Evolutionary conservation across 2,888 invertebrate species (phyloP).

Genomic region (Himalopsyche japonica): DNA sequence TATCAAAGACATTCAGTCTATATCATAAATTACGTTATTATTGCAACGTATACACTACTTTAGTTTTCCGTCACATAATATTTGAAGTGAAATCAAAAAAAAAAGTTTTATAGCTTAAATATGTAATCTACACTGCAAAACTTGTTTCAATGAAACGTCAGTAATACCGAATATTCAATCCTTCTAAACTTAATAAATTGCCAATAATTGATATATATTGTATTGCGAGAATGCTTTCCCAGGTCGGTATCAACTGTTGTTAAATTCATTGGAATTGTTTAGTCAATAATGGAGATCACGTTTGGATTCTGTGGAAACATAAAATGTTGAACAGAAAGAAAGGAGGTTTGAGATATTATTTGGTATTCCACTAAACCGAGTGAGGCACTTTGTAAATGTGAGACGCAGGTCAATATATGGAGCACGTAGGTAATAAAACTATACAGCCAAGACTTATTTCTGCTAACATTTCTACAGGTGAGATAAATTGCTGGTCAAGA

Average conservation of each 20-base stretch:
- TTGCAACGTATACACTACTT: too few species aligned
- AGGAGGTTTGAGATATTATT: slow-evolving; percentile 24
- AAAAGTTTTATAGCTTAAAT: too few species aligned
- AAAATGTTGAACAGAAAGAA: slow-evolving; percentile 19
- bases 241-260: slow-evolving; percentile 5
- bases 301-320: slow-evolving; percentile 6
- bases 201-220: background rate
- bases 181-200: background rate
- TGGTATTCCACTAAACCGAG: slow-evolving; percentile 28
- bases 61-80: too few species aligned
- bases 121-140: too few species aligned
- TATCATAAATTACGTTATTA: too few species aligned
- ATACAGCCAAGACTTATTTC: slow-evolving; percentile 11
- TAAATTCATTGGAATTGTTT: slow-evolving; percentile 26
- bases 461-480: background rate
- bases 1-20: too few species aligned
- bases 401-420: slow-evolving; percentile 21
- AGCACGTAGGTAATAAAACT: slow-evolving; percentile 37
- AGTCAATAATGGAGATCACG: background rate
- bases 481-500: background rate
- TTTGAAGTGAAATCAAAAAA: too few species aligned
- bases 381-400: slow-evolving; percentile 10
- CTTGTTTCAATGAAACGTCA: too few species aligned
- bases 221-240: background rate
- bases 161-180: too few species aligned